Base-by-base conservation (phyloP, 1,140 invertebrate genomes). In the Procambarus virginalis region DNA sequence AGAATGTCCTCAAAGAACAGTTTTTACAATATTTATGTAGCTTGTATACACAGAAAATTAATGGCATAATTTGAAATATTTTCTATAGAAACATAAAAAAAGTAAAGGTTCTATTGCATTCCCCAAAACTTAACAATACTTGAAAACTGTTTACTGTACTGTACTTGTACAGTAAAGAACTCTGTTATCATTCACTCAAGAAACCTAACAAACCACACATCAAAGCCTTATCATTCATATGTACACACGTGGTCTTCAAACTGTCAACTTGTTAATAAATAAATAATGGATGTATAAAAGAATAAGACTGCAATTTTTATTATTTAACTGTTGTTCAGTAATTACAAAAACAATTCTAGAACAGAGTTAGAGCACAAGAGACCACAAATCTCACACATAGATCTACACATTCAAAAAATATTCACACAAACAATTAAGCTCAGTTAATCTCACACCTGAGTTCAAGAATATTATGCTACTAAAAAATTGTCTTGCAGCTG, bases 111-210 rank as follows among this genome's bases (percentile, higher is more conserved):
- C 68, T 73, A 34, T 34, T 73, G 68, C 68, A 73, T 73, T 73
- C 68, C 68, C 68, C n/a, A 73, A 73, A 73, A 73, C 68, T 73
- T 70, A 70, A 73, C 68, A 73, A 73, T 73, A 73, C 20, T n/a
- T 73, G n/a, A 73, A 34, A 45, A 73, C 68, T 73, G 68, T 34
- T 34, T 34, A 34, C 34, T 34, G 34, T 34, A 34, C 34, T 73
- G 34, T 73, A 34, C 8, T 73, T 1, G 68, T 70, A 34, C 68
- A 73, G 68, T 22, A 34, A 45, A 73, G 68, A 73, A 73, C 68
- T 73, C 68, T 34, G 68, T 20, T 73, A 73, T 34, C 68, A 73
- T 73, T 34, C 22, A 73, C 22, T 3, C n/a, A 34, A 34, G 22
- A 34, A 73, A 73, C 5, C 68, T 20, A 34, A 34, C 68, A 73